phyloP scores from a whole-genome alignment of 2,113 vertebrate genomes.

The Macrotus californicus region DNA sequence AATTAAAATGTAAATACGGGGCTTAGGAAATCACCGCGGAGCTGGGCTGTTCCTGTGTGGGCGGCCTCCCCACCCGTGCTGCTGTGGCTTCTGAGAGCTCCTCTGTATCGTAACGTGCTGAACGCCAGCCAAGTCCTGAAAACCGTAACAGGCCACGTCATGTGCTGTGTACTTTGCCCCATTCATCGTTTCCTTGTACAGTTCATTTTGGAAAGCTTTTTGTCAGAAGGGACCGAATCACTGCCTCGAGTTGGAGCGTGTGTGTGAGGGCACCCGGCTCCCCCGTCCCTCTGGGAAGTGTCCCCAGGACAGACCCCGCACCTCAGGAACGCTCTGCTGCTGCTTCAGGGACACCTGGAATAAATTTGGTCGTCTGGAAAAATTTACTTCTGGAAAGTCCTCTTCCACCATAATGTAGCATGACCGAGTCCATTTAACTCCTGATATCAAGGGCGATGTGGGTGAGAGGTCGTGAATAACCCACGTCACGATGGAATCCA shows the following conservation, averaged over 20 bases:
- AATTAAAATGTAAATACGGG: not conserved
- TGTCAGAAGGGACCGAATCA: not conserved
- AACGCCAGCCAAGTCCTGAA: not conserved
- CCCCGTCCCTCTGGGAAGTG: not conserved
- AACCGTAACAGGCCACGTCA: not conserved
- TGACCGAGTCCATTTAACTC: not conserved
- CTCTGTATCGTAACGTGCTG: rapidly evolving
- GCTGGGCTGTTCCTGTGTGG: not conserved
- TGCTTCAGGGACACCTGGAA: not conserved
- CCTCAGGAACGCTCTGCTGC: not conserved
- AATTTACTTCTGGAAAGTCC: not conserved
- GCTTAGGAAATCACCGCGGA: not conserved
- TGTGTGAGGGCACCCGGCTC: not conserved
- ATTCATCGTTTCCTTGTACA: not conserved
- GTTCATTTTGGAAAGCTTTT: not conserved
- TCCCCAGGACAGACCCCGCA: not conserved
- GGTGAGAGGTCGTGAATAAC: not conserved
- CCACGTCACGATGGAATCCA: not conserved
- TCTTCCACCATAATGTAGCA: not conserved
- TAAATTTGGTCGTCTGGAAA: not conserved
- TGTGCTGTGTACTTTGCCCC: not conserved
- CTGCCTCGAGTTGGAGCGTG: not conserved
- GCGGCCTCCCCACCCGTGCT: rapidly evolving
- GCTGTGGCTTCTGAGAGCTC: not conserved
- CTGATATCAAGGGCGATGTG: not conserved